Evolutionary conservation across 92 coral and sea anemone genomes (phyloP).

Genomic region (Metridium senile): DNA sequence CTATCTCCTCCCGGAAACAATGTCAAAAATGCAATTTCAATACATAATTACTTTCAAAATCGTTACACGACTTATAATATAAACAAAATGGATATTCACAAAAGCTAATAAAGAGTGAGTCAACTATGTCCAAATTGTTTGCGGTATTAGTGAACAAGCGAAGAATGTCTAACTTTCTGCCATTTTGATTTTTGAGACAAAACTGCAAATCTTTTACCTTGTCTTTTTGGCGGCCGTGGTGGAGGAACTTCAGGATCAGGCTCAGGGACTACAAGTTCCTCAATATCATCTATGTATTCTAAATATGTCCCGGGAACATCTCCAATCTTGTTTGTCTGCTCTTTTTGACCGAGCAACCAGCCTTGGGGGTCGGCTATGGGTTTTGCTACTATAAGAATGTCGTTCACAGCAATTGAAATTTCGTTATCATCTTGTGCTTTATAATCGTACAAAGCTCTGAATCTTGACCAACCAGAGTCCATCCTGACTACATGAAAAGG

Average conservation of each 20-base stretch:
- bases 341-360: conserved; percentile 86
- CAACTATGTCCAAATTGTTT: neutral
- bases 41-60: neutral
- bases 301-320: conserved; percentile 93
- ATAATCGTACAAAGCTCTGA: conserved; percentile 65
- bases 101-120: neutral
- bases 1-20: neutral
- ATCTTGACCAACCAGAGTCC: conserved; percentile 87
- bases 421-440: conserved; percentile 74
- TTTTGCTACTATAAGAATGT: conserved; percentile 77
- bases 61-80: neutral
- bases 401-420: conserved; percentile 71
- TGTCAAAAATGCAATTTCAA: neutral
- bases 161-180: too few relatives aligned
- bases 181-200: too few relatives aligned
- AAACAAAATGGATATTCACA: neutral
- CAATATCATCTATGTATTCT: conserved; percentile 77
- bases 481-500: conserved; percentile 33
- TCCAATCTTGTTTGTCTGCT: conserved; percentile 75
- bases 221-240: conserved; percentile 36
- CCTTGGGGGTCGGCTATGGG: conserved; percentile 56
- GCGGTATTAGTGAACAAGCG: too few relatives aligned
- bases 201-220: too few relatives aligned
- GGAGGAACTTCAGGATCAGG: conserved; percentile 73
- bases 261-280: conserved; percentile 33